Evolutionary conservation across 2,888 invertebrate genomes (phyloP).

Genomic region (Eustalomyia histrio): DNA sequence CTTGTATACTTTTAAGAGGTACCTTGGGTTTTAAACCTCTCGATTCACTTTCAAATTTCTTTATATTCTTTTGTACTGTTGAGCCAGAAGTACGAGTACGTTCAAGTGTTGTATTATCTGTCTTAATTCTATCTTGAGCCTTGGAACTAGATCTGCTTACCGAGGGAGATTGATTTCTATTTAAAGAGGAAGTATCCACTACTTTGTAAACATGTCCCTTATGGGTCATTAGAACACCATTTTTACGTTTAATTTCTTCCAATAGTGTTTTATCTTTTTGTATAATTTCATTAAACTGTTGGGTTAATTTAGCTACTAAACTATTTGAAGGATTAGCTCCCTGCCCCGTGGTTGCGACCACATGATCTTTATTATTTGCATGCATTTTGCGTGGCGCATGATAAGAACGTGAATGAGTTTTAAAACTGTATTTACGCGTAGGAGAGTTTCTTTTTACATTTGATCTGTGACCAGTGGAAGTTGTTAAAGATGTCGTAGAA

Average conservation of each 20-base stretch:
- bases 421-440: slow-evolving; percentile 78
- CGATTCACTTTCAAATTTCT: slow-evolving; percentile 72
- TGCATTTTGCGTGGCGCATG: slow-evolving; percentile 74
- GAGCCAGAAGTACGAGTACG: slow-evolving; percentile 37
- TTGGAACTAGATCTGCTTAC: slow-evolving; percentile 44
- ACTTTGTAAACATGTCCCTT: slow-evolving; percentile 79
- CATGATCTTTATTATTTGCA: slow-evolving; percentile 57
- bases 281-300: slow-evolving; percentile 85
- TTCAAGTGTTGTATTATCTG: not conserved
- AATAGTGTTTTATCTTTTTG: slow-evolving; percentile 78
- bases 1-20: slow-evolving; percentile 74
- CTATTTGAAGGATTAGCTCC: slow-evolving; percentile 74
- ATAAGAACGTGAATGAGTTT: slow-evolving; percentile 76
- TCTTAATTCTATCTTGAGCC: slow-evolving; percentile 44
- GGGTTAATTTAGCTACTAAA: slow-evolving; percentile 85
- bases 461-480: slow-evolving; percentile 53
- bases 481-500: slow-evolving; percentile 49
- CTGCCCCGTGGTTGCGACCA: slow-evolving; percentile 28
- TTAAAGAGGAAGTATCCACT: slow-evolving; percentile 71
- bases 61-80: slow-evolving; percentile 74
- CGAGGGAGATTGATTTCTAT: slow-evolving; percentile 22
- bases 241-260: slow-evolving; percentile 82
- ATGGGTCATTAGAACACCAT: slow-evolving; percentile 80
- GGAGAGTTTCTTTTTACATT: slow-evolving; percentile 66
- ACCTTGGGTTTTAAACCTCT: slow-evolving; percentile 72